phyloP scores from a whole-genome alignment of 2,113 vertebrate species.

The Phalacrocorax carbo region DNA sequence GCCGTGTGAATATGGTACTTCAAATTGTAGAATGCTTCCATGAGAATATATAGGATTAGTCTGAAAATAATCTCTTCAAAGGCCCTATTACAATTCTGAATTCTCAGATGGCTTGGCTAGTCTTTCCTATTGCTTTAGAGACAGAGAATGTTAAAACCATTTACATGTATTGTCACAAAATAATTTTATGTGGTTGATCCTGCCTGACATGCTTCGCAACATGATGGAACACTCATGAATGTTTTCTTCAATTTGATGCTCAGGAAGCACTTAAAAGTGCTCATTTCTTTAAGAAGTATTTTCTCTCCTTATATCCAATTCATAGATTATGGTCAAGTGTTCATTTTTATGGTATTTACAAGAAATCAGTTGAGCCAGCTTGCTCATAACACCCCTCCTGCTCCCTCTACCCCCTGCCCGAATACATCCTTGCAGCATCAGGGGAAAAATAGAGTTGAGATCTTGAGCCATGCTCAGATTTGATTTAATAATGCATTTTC shows the following conservation, averaged over 20 bases:
- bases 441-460: slow-evolving; percentile 22
- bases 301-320: slow-evolving; percentile 4
- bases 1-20: slow-evolving; percentile 12
- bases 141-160: slow-evolving; percentile 30
- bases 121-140: slow-evolving; percentile 12
- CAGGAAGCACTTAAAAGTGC: not conserved
- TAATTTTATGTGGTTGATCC: slow-evolving; percentile 42
- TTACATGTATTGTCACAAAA: slow-evolving; percentile 45
- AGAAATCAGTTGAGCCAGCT: slow-evolving; percentile 18
- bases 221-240: slow-evolving; percentile 37
- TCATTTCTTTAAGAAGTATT: slow-evolving; percentile 35
- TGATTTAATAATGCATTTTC: not conserved
- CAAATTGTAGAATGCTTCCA: slow-evolving; percentile 1
- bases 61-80: slow-evolving; percentile 53
- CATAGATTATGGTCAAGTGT: slow-evolving; percentile 31
- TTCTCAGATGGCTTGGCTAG: slow-evolving; percentile 21
- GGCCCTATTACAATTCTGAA: slow-evolving; percentile 19
- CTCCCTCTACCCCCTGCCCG: not conserved
- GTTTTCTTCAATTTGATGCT: slow-evolving; percentile 32
- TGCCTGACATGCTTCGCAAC: slow-evolving; percentile 29
- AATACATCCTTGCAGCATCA: not conserved
- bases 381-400: not conserved
- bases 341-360: slow-evolving; percentile 54
- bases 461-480: not conserved
- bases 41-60: slow-evolving; percentile 42